Percentiles rank a stretch among this genome's conserved stretches.
These are phyloP conservation scores for Callyntrura sp. DNA, from an alignment of 2,888 invertebrate genomes.

Conservation along the genomic window DNA sequence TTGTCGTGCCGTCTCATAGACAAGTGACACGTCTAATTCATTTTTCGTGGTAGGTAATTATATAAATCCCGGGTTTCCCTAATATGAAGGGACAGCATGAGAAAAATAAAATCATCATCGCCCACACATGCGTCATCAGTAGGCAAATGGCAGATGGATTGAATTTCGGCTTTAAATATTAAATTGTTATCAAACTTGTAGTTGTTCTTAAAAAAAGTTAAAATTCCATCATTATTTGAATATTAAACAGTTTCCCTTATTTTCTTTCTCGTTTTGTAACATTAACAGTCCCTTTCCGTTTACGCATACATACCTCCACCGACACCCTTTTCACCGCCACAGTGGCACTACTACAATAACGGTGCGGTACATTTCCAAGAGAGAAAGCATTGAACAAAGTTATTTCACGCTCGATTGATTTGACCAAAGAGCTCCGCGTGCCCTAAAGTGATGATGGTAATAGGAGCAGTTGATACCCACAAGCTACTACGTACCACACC, in stretches of 20 bases:
- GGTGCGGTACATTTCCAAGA: not conserved
- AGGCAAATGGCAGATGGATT: conserved; percentile 50
- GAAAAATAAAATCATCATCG: not conserved
- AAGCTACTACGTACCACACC: too few relatives aligned
- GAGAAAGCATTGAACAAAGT: not conserved
- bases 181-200: not conserved
- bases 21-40: not conserved
- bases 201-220: not conserved
- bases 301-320: too few relatives aligned
- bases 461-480: not conserved
- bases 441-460: not conserved
- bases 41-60: not conserved
- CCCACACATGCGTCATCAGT: not conserved
- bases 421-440: not conserved
- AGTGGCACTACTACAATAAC: not conserved
- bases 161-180: not conserved
- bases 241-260: too few relatives aligned
- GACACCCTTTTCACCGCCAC: too few relatives aligned
- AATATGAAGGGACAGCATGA: not conserved
- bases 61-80: not conserved
- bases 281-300: too few relatives aligned
- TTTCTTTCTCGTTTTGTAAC: too few relatives aligned
- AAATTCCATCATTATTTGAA: too few relatives aligned
- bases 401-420: not conserved
- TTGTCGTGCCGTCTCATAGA: not conserved